These are phyloP conservation scores for Micrasema longulum DNA, from an alignment of 1,140 invertebrate genomes.

Conservation along the genomic window DNA sequence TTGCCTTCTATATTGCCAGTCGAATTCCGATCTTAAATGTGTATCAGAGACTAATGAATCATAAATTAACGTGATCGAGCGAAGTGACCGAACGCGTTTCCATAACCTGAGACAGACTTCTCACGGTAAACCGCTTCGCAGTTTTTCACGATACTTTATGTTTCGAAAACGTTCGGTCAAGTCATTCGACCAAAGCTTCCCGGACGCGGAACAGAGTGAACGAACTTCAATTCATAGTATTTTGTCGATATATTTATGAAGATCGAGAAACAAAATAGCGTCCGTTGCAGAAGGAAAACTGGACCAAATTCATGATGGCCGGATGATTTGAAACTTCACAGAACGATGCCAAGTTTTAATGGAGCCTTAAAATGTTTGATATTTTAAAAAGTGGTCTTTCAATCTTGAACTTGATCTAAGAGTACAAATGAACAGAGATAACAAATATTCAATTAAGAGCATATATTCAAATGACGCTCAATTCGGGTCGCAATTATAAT, in stretches of 20 bases:
- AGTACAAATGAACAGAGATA: too few relatives aligned
- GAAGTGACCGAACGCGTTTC: not conserved
- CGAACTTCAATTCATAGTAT: constrained; percentile 4
- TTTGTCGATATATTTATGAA: too few relatives aligned
- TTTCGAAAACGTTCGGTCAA: constrained; percentile 27
- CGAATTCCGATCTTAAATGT: constrained; percentile 5
- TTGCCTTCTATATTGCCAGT: constrained; percentile 6
- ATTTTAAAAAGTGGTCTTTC: too few relatives aligned
- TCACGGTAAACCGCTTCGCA: constrained; percentile 25
- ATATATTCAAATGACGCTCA: too few relatives aligned
- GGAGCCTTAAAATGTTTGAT: too few relatives aligned
- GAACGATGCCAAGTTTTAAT: too few relatives aligned
- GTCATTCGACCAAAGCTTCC: constrained; percentile 10
- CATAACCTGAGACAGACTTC: not conserved
- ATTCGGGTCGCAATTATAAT: constrained; percentile 4
- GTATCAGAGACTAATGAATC: constrained; percentile 35
- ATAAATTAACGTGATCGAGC: constrained; percentile 34
- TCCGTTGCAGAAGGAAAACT: constrained; percentile 12
- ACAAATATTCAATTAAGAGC: too few relatives aligned
- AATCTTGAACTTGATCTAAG: too few relatives aligned
- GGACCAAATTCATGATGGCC: constrained; percentile 9
- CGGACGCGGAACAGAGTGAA: constrained; percentile 27
- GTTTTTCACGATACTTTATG: constrained; percentile 17
- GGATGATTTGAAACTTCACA: too few relatives aligned
- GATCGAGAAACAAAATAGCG: too few relatives aligned